phyloP scores from a whole-genome alignment of 2,888 invertebrate genomes.

The Sinodicranocentrus sp. region DNA sequence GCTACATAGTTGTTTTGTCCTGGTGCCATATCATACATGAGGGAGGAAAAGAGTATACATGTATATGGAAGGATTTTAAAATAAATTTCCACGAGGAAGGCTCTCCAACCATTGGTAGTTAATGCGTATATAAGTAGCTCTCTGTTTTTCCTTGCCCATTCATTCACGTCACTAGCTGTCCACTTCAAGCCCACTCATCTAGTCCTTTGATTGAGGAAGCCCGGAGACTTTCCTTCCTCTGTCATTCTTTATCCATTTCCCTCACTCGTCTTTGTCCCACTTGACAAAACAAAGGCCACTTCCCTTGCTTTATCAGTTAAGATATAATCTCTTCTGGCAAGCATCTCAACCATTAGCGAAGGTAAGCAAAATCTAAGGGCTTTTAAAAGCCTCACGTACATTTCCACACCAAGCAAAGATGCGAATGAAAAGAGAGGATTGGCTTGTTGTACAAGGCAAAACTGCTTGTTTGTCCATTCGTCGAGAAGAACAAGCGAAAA shows the following conservation, averaged over 20 bases:
- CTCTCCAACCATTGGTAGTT: slow-evolving; percentile 27
- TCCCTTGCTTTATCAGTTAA: slow-evolving; percentile 61
- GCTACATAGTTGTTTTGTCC: no score
- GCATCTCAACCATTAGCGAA: slow-evolving; percentile 57
- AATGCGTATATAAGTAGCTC: slow-evolving; percentile 63
- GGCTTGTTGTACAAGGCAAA: no score
- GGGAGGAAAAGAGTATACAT: no score
- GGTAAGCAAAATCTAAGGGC: slow-evolving; percentile 57
- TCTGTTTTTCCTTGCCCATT: slow-evolving; percentile 60
- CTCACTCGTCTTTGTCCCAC: slow-evolving; percentile 62
- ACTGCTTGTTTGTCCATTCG: slow-evolving; percentile 12
- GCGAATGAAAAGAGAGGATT: no score
- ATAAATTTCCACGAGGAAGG: slow-evolving; percentile 38
- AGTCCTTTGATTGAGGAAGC: slow-evolving; percentile 64
- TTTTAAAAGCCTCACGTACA: slow-evolving; percentile 8
- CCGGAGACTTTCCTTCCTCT: slow-evolving; percentile 40
- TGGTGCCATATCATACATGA: no score
- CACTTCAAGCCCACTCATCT: slow-evolving; percentile 66
- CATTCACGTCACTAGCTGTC: slow-evolving; percentile 67
- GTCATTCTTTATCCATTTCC: slow-evolving; percentile 56
- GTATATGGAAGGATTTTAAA: slow-evolving; percentile 45
- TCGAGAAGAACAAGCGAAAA: no score
- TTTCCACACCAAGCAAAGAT: background rate
- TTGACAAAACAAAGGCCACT: slow-evolving; percentile 66
- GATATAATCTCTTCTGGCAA: slow-evolving; percentile 67